phyloP scores from a whole-genome alignment of 2,888 invertebrate species.

The Pseudococcus jackbeardsleyi region DNA sequence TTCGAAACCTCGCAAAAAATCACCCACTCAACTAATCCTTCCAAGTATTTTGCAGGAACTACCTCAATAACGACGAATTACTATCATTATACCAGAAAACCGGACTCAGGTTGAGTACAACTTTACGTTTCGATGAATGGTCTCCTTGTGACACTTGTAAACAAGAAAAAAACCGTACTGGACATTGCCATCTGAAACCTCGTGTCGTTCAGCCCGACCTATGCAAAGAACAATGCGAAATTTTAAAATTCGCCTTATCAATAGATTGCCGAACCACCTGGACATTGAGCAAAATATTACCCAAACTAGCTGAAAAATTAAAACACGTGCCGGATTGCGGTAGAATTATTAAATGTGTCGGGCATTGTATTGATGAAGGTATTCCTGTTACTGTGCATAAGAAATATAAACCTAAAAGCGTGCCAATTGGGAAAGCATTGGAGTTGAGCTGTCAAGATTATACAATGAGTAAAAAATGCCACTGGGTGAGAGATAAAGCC shows the following conservation, averaged over 20 bases:
- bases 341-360: constrained; percentile 36
- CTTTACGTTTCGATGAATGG: constrained; percentile 32
- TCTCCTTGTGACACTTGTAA: constrained; percentile 17
- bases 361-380: background rate
- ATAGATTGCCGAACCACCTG: constrained; percentile 33
- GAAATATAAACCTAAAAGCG: background rate
- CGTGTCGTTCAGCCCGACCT: background rate
- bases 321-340: constrained; percentile 20
- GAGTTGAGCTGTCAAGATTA: constrained; percentile 2
- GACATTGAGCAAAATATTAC: background rate
- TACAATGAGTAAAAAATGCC: background rate
- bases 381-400: background rate
- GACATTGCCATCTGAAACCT: constrained; percentile 43
- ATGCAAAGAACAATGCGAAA: background rate
- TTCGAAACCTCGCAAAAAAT: no score
- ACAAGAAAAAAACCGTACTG: constrained; percentile 26
- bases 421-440: background rate
- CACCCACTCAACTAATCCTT: background rate
- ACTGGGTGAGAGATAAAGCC: background rate
- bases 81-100: background rate
- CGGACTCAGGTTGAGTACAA: background rate
- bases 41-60: background rate
- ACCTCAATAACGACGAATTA: background rate
- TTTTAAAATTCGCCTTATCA: constrained; percentile 33
- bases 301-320: background rate